Percentiles rank a stretch among this genome's conserved stretches.
These are phyloP conservation scores for Sander vitreus DNA, from an alignment of 2,113 vertebrate genomes.

Conservation along the genomic window DNA sequence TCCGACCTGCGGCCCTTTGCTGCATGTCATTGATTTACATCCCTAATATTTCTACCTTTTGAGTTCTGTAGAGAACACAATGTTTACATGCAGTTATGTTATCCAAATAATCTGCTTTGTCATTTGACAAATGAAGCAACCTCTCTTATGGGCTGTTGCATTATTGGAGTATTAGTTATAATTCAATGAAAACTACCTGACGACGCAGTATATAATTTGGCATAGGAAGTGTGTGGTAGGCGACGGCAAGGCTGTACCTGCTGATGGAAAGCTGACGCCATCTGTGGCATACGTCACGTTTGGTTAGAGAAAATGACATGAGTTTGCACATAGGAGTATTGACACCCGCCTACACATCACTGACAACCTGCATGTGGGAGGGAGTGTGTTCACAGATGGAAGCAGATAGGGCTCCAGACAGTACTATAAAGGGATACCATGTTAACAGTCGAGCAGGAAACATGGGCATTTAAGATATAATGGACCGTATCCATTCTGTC, in stretches of 20 bases:
- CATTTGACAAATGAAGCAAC: background rate
- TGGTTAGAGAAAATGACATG: conserved; percentile 21
- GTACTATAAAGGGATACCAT: conserved; percentile 16
- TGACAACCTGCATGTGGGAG: conserved; percentile 58
- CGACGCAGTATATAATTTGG: background rate
- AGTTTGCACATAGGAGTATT: conserved; percentile 29
- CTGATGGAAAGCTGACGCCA: conserved; percentile 23
- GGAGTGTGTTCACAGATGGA: conserved; percentile 53
- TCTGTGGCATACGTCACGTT: conserved; percentile 47
- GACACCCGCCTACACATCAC: conserved; percentile 49
- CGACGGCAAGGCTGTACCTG: background rate
- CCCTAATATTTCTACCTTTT: background rate
- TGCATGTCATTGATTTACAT: background rate
- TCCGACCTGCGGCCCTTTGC: too few species aligned
- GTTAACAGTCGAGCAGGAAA: background rate
- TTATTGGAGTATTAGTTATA: background rate
- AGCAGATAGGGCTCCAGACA: conserved; percentile 14
- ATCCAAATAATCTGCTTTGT: background rate
- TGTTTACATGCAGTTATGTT: background rate
- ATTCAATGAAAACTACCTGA: background rate
- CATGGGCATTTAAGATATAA: background rate
- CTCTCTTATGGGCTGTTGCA: background rate
- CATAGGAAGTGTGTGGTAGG: background rate
- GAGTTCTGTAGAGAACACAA: background rate
- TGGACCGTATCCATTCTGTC: background rate